Evolutionary conservation across 2,888 invertebrate species (phyloP).

Genomic region (Parochlus steinenii): DNA sequence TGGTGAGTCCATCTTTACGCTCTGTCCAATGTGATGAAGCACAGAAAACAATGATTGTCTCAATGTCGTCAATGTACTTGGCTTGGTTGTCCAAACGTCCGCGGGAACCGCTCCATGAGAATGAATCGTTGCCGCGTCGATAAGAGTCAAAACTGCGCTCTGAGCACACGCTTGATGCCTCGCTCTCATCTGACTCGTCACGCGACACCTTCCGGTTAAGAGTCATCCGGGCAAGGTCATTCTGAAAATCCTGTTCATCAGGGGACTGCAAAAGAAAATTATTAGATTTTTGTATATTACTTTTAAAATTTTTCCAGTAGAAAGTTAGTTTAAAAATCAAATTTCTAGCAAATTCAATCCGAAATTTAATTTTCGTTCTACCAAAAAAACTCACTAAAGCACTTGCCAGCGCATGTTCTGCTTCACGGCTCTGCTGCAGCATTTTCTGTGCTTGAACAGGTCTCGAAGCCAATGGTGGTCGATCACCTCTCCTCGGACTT

Average conservation of each 20-base stretch:
- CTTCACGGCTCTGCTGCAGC: conserved; percentile 72
- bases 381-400: conserved; percentile 42
- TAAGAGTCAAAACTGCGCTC: conserved; percentile 76
- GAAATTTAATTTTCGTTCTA: conserved; percentile 3
- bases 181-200: conserved; percentile 75
- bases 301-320: neutral
- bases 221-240: conserved; percentile 25
- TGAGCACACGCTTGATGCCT: conserved; percentile 90
- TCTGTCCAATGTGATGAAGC: conserved; percentile 88
- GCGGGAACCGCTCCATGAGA: conserved; percentile 70
- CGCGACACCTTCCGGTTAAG: conserved; percentile 37
- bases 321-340: conserved; percentile 19
- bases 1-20: conserved; percentile 81
- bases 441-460: conserved; percentile 63
- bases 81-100: conserved; percentile 51
- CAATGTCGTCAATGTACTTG: conserved; percentile 54
- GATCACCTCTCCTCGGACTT: conserved; percentile 30
- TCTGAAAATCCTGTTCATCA: conserved; percentile 28
- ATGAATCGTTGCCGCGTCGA: conserved; percentile 61
- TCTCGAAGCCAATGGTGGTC: conserved; percentile 36
- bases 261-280: conserved; percentile 30
- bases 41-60: conserved; percentile 72
- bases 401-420: conserved; percentile 66
- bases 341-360: conserved; percentile 21
- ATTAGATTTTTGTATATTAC: neutral